phyloP scores from a whole-genome alignment of 2,888 invertebrate genomes.

The Tetragonula carbonaria region DNA sequence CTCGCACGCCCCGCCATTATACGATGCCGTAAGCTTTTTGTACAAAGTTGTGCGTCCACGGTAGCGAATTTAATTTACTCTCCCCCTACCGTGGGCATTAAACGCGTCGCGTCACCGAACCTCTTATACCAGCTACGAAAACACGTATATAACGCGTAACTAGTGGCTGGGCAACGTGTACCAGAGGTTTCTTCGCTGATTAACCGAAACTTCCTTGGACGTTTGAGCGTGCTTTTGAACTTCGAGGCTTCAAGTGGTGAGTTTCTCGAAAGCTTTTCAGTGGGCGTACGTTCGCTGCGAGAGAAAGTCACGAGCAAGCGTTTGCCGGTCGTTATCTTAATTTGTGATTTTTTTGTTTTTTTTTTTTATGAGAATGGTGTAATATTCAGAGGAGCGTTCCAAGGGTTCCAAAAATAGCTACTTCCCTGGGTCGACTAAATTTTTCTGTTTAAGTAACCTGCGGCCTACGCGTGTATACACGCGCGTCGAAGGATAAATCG shows the following conservation, averaged over 20 bases:
- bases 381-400: background rate
- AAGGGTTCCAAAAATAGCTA: background rate
- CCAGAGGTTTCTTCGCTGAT: constrained; percentile 28
- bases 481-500: background rate
- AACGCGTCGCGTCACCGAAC: constrained; percentile 51
- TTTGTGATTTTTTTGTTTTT: no score
- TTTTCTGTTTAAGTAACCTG: background rate
- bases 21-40: constrained; percentile 26
- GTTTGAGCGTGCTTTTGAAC: background rate
- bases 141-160: constrained; percentile 28
- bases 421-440: background rate
- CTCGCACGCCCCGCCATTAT: background rate
- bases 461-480: background rate
- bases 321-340: no score
- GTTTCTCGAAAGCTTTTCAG: no score
- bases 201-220: constrained; percentile 23
- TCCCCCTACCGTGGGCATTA: constrained; percentile 36
- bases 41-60: constrained; percentile 42
- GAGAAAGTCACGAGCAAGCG: no score
- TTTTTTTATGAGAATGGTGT: background rate
- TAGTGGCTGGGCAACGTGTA: background rate
- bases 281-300: no score
- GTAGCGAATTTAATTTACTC: constrained; percentile 64
- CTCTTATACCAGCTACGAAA: constrained; percentile 26
- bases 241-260: no score